Evolutionary conservation across 2,888 invertebrate genomes (phyloP).

Genomic region (Griposia aprilina): DNA sequence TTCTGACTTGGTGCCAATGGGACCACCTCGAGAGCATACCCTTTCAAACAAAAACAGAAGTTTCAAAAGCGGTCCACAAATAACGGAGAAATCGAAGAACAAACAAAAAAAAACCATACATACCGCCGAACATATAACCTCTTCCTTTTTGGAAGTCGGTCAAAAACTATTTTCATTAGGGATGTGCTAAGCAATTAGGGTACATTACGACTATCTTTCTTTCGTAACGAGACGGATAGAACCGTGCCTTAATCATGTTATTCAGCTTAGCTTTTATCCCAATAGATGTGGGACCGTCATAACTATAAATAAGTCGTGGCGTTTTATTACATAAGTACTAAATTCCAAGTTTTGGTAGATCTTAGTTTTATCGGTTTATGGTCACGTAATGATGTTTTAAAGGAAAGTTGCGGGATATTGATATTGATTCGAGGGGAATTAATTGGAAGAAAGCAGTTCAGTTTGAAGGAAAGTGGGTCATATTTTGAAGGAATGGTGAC

Average conservation of each 20-base stretch:
- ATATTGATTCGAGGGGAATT: conserved; percentile 31
- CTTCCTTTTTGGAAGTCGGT: no score
- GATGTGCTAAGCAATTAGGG: background rate
- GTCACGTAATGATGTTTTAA: conserved; percentile 31
- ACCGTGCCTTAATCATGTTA: background rate
- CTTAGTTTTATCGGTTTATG: conserved; percentile 48
- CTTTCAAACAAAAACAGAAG: no score
- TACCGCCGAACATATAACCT: no score
- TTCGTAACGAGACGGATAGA: background rate
- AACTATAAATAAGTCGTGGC: conserved; percentile 41
- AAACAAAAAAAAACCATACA: no score
- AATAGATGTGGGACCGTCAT: conserved; percentile 38
- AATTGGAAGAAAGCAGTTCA: conserved; percentile 4
- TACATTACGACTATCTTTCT: background rate
- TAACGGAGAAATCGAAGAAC: no score
- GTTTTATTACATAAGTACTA: conserved; percentile 50
- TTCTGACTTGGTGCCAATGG: no score
- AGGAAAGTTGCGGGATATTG: conserved; percentile 32
- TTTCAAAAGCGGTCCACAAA: no score
- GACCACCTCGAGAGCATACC: no score
- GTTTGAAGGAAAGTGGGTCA: conserved; percentile 25
- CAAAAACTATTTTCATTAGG: background rate
- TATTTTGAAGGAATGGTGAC: conserved; percentile 8
- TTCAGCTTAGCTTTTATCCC: conserved; percentile 20
- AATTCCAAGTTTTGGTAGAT: conserved; percentile 44